phyloP scores from a whole-genome alignment of 92 coral and sea anemone species.

The Porites evermanni region DNA sequence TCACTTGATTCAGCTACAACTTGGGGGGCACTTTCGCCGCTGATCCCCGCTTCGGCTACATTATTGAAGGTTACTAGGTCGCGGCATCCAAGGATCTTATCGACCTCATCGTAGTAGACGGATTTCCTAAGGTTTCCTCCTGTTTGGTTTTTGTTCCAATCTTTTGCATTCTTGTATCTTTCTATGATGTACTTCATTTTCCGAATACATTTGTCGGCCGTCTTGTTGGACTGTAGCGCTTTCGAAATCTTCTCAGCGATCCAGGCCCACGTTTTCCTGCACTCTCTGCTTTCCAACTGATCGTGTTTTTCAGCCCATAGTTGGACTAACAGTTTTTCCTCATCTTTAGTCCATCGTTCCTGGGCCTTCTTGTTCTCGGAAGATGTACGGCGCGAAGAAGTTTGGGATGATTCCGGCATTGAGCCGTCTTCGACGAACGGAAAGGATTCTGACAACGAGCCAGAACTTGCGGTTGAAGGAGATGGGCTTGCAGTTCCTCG shows the following conservation, averaged over 20 bases:
- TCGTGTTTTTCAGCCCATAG: conserved; percentile 54
- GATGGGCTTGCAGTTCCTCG: not conserved
- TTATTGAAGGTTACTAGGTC: conserved; percentile 37
- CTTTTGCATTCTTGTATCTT: too few species aligned
- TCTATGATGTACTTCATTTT: not conserved
- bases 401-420: not conserved
- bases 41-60: conserved; percentile 5
- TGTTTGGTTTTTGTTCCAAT: too few species aligned
- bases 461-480: conserved; percentile 3
- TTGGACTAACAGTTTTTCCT: conserved; percentile 44
- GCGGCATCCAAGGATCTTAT: conserved; percentile 6
- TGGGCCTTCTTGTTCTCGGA: conserved; percentile 23
- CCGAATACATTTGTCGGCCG: conserved; percentile 9
- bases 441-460: not conserved
- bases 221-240: not conserved
- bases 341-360: conserved; percentile 45
- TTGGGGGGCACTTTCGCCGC: not conserved
- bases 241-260: too few species aligned
- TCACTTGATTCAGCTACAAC: conserved; percentile 3
- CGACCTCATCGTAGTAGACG: conserved; percentile 42
- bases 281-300: conserved; percentile 16
- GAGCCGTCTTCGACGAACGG: conserved; percentile 1
- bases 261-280: not conserved
- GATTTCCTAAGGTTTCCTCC: conserved; percentile 18
- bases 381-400: too few species aligned